Evolutionary conservation across 2,888 invertebrate species (phyloP).

Genomic region (Agrochola lychnidis): DNA sequence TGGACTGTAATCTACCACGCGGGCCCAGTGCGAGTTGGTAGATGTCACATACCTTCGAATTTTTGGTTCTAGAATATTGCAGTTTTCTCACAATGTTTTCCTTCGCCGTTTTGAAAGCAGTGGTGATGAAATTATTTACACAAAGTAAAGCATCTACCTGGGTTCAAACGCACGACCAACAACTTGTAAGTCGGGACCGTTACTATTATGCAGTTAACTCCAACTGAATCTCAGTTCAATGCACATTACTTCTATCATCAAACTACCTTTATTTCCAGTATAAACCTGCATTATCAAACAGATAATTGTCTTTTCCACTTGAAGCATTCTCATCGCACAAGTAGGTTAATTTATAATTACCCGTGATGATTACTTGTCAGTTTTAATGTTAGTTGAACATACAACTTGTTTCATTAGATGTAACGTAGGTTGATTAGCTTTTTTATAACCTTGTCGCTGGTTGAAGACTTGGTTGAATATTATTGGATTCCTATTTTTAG

Average conservation of each 20-base stretch:
- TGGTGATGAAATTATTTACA: too few relatives aligned
- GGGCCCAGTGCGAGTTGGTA: too few relatives aligned
- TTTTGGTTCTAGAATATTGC: too few relatives aligned
- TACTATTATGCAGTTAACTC: too few relatives aligned
- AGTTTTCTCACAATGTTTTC: too few relatives aligned
- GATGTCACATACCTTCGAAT: too few relatives aligned
- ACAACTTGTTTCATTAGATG: conserved; percentile 62
- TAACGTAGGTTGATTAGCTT: conserved; percentile 46
- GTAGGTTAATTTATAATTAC: conserved; percentile 87
- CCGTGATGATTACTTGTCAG: conserved; percentile 77
- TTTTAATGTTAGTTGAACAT: conserved; percentile 76
- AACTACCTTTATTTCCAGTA: neutral
- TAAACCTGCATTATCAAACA: conserved; percentile 56
- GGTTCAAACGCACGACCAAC: too few relatives aligned
- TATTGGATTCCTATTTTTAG: neutral
- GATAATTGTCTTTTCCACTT: conserved; percentile 62
- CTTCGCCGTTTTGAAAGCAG: too few relatives aligned
- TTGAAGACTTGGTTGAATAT: neutral
- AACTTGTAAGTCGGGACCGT: too few relatives aligned
- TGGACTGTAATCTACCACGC: too few relatives aligned
- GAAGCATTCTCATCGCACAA: conserved; percentile 67
- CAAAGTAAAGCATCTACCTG: too few relatives aligned
- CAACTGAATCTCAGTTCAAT: neutral
- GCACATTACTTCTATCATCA: neutral
- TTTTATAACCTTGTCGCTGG: conserved; percentile 34